Evolutionary conservation across 1,140 invertebrate species (phyloP), one percentile per base, ranked within the genome.

Genomic region (Seison nebaliae): DNA sequence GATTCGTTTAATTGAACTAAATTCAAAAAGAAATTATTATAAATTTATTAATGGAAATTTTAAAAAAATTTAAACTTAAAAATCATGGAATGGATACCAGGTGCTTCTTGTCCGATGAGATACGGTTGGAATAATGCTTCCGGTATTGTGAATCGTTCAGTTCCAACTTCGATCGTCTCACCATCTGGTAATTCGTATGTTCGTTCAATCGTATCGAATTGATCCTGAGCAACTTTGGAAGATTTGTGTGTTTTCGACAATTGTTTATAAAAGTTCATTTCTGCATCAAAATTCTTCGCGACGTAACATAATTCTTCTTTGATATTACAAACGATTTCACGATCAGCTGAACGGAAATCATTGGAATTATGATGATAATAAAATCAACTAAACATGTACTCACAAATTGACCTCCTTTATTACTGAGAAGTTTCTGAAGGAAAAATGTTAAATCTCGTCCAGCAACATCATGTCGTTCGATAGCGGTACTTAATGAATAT

Each of bases 381-480:
- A 14, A 28, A 28, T 11, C 11, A 11, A 28, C 15, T 28, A 14
- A 28, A 28, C 4, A 11, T 31, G 52, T 86, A 59, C 81, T 88
- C 50, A 78, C 84, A 71, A 88, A 88, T 15, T 73, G 76, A 67
- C 86, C 86, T 48, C 81, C 81, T 57, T 80, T 68, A 66, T 88
- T 80, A 47, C 79, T 88, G 46, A 88, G 67, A 68, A 88, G 84
- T 67, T 80, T 84, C 74, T 81, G 80, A 55, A 86, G 68, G 68
- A 86, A 86, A 63, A 83, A 78, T 48, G 81, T 88, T 51, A 88
- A 67, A 60, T 86, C 80, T 49, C 81, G 75, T 44, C 81, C 81
- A 50, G 79, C 78, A 58, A 84, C 64, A 57, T 83, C 76, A 50
- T 83, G 56, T 68, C 77, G 73, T 20, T 76, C 68, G 53, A 83